These are phyloP conservation scores for Bufotes viridis DNA, from an alignment of 2,797 vertebrate species.

Conservation along the genomic window DNA sequence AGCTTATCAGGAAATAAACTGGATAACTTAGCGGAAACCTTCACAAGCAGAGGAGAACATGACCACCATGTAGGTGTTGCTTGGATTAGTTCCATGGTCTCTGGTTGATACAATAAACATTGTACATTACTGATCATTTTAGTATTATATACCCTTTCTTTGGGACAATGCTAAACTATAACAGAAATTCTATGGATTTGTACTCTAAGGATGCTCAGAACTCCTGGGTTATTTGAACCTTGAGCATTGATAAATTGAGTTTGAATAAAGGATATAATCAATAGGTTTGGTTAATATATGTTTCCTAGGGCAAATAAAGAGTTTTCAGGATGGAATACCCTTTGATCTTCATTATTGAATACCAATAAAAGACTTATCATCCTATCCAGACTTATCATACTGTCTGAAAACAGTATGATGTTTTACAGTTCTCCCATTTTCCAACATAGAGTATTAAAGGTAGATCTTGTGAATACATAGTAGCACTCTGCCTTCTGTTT, in stretches of 20 bases:
- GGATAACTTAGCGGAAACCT: not conserved
- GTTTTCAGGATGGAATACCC: not conserved
- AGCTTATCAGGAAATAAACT: not conserved
- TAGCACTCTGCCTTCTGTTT: conserved; percentile 45
- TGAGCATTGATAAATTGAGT: not conserved
- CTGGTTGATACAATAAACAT: no score
- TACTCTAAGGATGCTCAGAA: not conserved
- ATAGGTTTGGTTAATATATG: not conserved
- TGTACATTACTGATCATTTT: not conserved
- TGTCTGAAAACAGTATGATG: not conserved
- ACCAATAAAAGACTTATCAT: not conserved
- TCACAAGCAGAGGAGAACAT: not conserved
- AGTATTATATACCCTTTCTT: not conserved
- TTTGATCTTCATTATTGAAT: not conserved
- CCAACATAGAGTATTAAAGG: no score
- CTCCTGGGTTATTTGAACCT: not conserved
- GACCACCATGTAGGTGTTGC: not conserved
- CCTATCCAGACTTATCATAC: not conserved
- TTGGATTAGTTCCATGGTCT: not conserved
- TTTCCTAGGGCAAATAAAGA: not conserved
- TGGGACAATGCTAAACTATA: not conserved
- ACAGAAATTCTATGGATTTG: not conserved
- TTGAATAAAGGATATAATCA: not conserved
- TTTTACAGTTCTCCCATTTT: not conserved
- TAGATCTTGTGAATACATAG: conserved; percentile 7